Percentiles rank a stretch among this genome's conserved stretches.
Conservation (phyloP, 1,140 invertebrate genomes). For the Zaprionus nigranus region DNA sequence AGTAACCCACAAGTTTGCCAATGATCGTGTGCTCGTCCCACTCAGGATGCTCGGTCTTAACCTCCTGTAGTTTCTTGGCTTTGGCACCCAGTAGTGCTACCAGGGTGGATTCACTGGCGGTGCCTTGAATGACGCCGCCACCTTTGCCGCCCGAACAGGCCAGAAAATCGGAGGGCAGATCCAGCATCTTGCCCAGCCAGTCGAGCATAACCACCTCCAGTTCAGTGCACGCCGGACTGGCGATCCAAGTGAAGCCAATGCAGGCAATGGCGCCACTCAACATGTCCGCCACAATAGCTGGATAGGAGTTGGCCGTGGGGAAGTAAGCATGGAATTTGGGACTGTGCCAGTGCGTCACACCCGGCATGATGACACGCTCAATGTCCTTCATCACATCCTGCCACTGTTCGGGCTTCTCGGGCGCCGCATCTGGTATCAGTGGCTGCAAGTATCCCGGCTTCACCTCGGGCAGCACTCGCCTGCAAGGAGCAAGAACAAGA, state of each 20-base stretch:
- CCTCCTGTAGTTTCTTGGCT: slow-evolving; percentile 89
- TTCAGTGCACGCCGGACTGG: slow-evolving; percentile 98
- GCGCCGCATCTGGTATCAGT: slow-evolving; percentile 92
- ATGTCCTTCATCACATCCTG: slow-evolving; percentile 95
- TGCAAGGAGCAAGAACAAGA: slow-evolving; percentile 84
- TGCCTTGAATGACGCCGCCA: slow-evolving; percentile 97
- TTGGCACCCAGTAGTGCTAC: slow-evolving; percentile 96
- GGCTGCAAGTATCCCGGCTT: slow-evolving; percentile 94
- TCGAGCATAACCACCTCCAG: slow-evolving; percentile 98
- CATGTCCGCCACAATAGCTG: slow-evolving; percentile 94
- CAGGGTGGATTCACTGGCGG: slow-evolving; percentile 94
- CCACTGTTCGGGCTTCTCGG: slow-evolving; percentile 93
- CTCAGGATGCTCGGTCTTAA: slow-evolving; percentile 90
- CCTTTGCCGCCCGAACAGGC: slow-evolving; percentile 91
- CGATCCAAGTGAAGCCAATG: slow-evolving; percentile 95
- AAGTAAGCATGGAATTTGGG: slow-evolving; percentile 99
- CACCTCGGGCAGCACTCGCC: slow-evolving; percentile 91
- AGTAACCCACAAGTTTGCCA: slow-evolving; percentile 94
- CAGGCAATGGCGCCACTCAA: slow-evolving; percentile 96
- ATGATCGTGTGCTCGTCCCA: slow-evolving; percentile 94
- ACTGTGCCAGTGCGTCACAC: slow-evolving; percentile 98
- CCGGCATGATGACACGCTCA: slow-evolving; percentile 98
- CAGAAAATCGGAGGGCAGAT: slow-evolving; percentile 95
- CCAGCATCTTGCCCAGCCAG: slow-evolving; percentile 98
- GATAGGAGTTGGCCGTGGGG: slow-evolving; percentile 98